Conservation (phyloP, 2,888 invertebrate genomes). For the Melikaiella ostensackeni region DNA sequence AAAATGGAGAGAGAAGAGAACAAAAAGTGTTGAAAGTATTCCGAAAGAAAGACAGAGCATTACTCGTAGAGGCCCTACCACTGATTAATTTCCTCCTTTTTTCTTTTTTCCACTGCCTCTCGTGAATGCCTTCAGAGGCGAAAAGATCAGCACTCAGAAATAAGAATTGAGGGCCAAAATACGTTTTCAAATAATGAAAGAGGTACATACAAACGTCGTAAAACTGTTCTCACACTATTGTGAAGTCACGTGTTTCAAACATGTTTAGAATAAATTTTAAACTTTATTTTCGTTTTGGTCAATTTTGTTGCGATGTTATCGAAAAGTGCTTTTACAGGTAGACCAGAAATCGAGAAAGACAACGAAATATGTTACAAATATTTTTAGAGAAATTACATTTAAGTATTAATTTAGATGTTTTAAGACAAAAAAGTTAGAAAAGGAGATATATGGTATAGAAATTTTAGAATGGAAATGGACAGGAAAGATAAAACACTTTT, state of each 20-base stretch:
- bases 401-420: too few relatives aligned
- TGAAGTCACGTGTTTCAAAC: neutral
- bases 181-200: constrained; percentile 19
- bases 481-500: too few relatives aligned
- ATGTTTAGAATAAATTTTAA: neutral
- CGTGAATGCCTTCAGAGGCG: neutral
- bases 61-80: constrained; percentile 19
- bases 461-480: too few relatives aligned
- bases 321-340: neutral
- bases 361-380: neutral
- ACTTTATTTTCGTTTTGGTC: neutral
- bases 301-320: neutral
- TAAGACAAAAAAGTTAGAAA: too few relatives aligned
- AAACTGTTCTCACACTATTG: neutral
- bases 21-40: constrained; percentile 36
- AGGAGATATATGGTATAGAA: too few relatives aligned
- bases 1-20: constrained; percentile 30
- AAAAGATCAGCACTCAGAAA: neutral
- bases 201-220: constrained; percentile 16
- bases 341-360: neutral
- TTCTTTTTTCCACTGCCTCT: constrained; percentile 28
- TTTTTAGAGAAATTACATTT: neutral
- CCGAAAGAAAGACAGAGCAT: constrained; percentile 40
- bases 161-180: neutral
- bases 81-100: constrained; percentile 36